Base-by-base conservation (phyloP, 2,113 vertebrate genomes). In the Meleagris gallopavo region DNA sequence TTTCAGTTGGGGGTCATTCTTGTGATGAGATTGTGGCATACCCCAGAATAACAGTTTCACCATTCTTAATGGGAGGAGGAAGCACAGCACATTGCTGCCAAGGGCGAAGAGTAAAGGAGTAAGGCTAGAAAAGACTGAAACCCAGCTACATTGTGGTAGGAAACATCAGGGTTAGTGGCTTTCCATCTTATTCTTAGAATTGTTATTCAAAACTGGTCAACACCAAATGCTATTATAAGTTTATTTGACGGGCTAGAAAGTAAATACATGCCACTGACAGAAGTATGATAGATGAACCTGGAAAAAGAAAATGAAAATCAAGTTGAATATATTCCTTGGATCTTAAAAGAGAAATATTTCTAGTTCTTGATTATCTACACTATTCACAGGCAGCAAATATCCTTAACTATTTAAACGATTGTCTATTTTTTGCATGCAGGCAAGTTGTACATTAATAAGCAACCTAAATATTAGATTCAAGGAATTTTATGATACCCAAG, bases 161-260 rank as follows among this genome's bases (percentile, higher is more conserved):
- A 93, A 89, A 92, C 57, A 80, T 16, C 40, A 29, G 27, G 9
- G 43, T 79, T 92, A 32, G 69, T 6, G 10, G 86, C 73, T 93
- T 86, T 90, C 66, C 41, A 27, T 89, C 75, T 90, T 86, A 27
- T 74, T 67, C 74, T 89, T 57, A 72, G 74, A 74, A 27, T 46
- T 93, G 29, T 83, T 93, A 81, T 86, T 94, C 86, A 85, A 92
- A 96, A 78, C 38, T 25, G 75, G 69, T 83, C 87, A 89, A 93
- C 94, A 90, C 69, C 73, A 95, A 94, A 89, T 83, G 69, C 27
- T 90, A 76, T 89, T 84, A 38, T 54, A 94, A 76, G 57, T 73
- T 90, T 92, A 81, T 92, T 64, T 96, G 89, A 90, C 86, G 50
- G 80, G 89, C 89, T 94, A 75, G 67, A 94, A 92, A 96, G 80